phyloP scores from a whole-genome alignment of 2,888 invertebrate genomes.

The Enchytraeus crypticus region DNA sequence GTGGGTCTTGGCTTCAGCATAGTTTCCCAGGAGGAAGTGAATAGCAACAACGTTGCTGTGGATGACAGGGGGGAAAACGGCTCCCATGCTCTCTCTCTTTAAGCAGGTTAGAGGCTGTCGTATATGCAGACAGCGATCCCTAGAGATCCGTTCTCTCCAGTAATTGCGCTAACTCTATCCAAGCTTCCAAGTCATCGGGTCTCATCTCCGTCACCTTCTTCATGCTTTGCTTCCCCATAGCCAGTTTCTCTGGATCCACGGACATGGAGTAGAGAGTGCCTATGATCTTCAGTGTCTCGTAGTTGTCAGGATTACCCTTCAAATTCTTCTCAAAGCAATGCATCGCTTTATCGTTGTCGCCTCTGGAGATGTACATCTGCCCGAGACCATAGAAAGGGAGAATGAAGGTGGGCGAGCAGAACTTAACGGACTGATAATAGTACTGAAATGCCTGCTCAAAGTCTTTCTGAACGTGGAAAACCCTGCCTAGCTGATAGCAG shows the following conservation, averaged over 20 bases:
- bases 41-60: constrained; percentile 92
- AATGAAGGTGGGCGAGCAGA: constrained; percentile 86
- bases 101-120: constrained; percentile 81
- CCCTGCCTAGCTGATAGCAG: constrained; percentile 90
- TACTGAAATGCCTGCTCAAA: constrained; percentile 91
- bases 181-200: constrained; percentile 96
- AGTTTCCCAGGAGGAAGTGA: constrained; percentile 72
- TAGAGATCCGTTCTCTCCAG: constrained; percentile 76
- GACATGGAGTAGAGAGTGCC: constrained; percentile 83
- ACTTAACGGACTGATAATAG: constrained; percentile 90
- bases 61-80: constrained; percentile 93
- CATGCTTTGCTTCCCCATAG: constrained; percentile 61
- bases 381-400: constrained; percentile 95
- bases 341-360: constrained; percentile 86
- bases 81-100: constrained; percentile 84
- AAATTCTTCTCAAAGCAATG: constrained; percentile 97
- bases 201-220: constrained; percentile 81
- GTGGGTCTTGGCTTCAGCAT: constrained; percentile 76
- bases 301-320: constrained; percentile 92
- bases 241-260: constrained; percentile 59
- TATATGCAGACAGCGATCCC: constrained; percentile 82
- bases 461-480: constrained; percentile 70
- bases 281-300: constrained; percentile 98
- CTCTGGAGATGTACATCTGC: constrained; percentile 96
- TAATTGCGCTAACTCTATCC: constrained; percentile 98